Base-by-base conservation (phyloP, 2,888 invertebrate genomes). In the Abrostola triplasia region DNA sequence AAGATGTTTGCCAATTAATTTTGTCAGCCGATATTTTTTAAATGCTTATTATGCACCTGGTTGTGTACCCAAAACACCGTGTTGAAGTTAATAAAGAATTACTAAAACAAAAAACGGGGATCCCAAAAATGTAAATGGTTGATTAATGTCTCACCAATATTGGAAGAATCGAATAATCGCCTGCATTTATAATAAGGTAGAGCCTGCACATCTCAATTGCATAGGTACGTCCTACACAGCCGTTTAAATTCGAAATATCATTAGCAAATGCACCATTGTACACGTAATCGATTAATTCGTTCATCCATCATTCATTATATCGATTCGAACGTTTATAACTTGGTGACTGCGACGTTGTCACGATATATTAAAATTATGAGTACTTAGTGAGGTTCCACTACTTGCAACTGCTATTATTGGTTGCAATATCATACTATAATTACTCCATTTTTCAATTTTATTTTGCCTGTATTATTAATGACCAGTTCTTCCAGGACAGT, bases 21-120 rank as follows among this genome's bases (percentile, higher is more conserved):
- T 51, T 47, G 9, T 48, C 42, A 47, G 44, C 56, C 50, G 36
- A 68, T 59, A 61, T 8, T 53, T 60, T 65, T 54, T 64, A 55
- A 57, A 61, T 67, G 52, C 66, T 78, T 72, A 68, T 68, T 64
- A 57, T 50, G 44, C 44, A 60, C 44, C 38, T 48, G 60, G 61
- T 67, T 61, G 58, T 50, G 50, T 48, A 71, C 61, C 51, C 12
- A 56, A 61, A 48, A 65, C 65, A 60, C 60, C 48, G 59, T 70
- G 60, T 61, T 65, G 60, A 60, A 55, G n/a, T 54, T 42, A 55
- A 60, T 65, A 75, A 72, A 74, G 42, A 40, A 54, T 51, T 54
- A 49, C 40, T 35, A 50, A 55, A 58, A 9, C 40, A 59, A 57
- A 68, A 74, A 59, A 36, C 12, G 35, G 48, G 50, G 48, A 60